Conservation (phyloP, 2,797 vertebrate genomes). For the Molothrus aeneus region DNA sequence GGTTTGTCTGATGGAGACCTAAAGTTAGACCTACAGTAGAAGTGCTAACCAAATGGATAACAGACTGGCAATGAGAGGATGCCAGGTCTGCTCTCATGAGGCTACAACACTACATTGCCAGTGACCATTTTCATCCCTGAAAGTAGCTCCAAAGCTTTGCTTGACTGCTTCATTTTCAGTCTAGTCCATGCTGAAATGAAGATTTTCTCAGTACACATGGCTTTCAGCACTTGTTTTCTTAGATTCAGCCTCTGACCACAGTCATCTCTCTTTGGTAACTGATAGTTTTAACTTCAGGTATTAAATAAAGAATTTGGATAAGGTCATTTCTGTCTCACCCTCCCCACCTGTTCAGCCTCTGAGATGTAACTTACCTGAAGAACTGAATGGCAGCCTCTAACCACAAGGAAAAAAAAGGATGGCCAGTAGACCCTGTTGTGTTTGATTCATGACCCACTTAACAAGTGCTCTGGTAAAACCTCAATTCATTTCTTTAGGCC, state of each 20-base stretch:
- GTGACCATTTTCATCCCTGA: not conserved
- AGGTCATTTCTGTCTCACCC: not conserved
- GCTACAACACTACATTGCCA: not conserved
- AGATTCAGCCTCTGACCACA: not conserved
- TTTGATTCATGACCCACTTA: slow-evolving; percentile 32
- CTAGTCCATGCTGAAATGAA: not conserved
- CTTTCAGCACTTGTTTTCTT: not conserved
- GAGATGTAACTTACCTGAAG: not conserved
- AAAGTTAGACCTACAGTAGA: not conserved
- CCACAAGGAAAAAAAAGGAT: not conserved
- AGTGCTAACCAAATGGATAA: not conserved
- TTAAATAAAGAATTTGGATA: not conserved
- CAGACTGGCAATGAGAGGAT: not conserved
- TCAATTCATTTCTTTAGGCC: not conserved
- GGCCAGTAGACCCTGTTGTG: not conserved
- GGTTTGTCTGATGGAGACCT: not conserved
- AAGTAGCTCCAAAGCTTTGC: not conserved
- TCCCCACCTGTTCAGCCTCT: not conserved
- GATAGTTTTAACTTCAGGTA: not conserved
- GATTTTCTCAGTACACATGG: not conserved
- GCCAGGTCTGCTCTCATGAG: not conserved
- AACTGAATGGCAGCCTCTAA: not conserved
- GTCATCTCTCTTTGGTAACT: not conserved
- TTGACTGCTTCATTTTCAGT: not conserved
- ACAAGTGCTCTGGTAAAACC: not conserved